These are phyloP conservation scores for Acronicta alni DNA, from an alignment of 2,888 invertebrate genomes.

Conservation along the genomic window DNA sequence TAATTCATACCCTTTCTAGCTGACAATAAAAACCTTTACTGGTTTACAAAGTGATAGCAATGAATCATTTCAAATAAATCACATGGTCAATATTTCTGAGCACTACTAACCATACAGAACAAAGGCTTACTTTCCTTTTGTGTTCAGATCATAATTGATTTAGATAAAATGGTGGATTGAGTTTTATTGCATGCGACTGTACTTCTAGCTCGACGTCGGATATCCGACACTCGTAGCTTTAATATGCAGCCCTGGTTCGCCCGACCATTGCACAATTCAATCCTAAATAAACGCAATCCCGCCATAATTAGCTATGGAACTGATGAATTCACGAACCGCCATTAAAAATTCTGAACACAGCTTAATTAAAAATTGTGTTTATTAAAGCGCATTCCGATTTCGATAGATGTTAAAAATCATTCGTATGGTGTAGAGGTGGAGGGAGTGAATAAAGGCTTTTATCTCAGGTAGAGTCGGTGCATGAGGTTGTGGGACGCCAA, in stretches of 20 bases:
- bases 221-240: constrained; percentile 84
- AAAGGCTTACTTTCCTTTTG: constrained; percentile 21
- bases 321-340: constrained; percentile 80
- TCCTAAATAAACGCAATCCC: constrained; percentile 82
- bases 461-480: constrained; percentile 73
- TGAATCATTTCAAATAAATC: constrained; percentile 23
- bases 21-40: constrained; percentile 21
- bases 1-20: constrained; percentile 26
- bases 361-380: constrained; percentile 77
- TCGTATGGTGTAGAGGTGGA: constrained; percentile 44
- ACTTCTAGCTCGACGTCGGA: constrained; percentile 79
- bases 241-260: constrained; percentile 75
- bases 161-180: constrained; percentile 37
- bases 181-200: constrained; percentile 66
- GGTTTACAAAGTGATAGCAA: constrained; percentile 22
- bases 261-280: constrained; percentile 80
- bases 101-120: constrained; percentile 12
- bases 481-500: constrained; percentile 70
- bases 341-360: constrained; percentile 71
- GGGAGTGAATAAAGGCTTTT: constrained; percentile 64
- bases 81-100: constrained; percentile 4
- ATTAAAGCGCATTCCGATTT: constrained; percentile 62
- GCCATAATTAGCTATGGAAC: constrained; percentile 83
- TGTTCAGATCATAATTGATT: constrained; percentile 37
- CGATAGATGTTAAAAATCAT: constrained; percentile 52